These are phyloP conservation scores for Molossus alvarezi DNA, from an alignment of 2,797 vertebrate genomes.

Conservation along the genomic window DNA sequence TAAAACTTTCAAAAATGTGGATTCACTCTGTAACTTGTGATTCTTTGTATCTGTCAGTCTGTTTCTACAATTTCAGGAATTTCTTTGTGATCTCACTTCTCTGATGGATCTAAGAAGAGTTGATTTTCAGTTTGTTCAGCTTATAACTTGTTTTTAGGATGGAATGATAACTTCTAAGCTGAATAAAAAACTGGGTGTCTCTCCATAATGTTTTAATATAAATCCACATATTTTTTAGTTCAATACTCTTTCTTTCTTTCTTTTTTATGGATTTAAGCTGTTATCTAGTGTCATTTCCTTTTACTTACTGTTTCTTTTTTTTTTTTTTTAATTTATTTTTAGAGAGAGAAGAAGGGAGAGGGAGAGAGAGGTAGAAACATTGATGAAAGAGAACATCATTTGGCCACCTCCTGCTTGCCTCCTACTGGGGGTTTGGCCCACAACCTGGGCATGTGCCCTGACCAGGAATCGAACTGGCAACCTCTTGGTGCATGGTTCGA, in stretches of 20 bases:
- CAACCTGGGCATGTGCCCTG: no score
- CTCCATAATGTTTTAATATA: not conserved
- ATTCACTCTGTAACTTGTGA: not conserved
- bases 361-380: no score
- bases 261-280: not conserved
- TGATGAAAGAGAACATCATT: no score
- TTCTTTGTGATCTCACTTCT: not conserved
- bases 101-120: no score
- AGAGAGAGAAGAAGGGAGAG: no score
- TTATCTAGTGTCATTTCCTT: not conserved
- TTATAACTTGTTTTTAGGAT: not conserved
- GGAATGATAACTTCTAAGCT: not conserved
- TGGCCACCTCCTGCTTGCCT: no score
- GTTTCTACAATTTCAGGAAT: not conserved
- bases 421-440: no score
- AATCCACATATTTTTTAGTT: not conserved
- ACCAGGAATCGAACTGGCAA: no score
- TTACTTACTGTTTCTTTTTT: not conserved
- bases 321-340: no score
- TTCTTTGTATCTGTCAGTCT: not conserved
- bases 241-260: not conserved
- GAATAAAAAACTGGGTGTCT: not conserved
- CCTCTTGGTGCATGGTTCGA: no score
- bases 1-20: not conserved
- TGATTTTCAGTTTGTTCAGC: no score